phyloP scores from a whole-genome alignment of 2,113 vertebrate species.

The Oplegnathus fasciatus region DNA sequence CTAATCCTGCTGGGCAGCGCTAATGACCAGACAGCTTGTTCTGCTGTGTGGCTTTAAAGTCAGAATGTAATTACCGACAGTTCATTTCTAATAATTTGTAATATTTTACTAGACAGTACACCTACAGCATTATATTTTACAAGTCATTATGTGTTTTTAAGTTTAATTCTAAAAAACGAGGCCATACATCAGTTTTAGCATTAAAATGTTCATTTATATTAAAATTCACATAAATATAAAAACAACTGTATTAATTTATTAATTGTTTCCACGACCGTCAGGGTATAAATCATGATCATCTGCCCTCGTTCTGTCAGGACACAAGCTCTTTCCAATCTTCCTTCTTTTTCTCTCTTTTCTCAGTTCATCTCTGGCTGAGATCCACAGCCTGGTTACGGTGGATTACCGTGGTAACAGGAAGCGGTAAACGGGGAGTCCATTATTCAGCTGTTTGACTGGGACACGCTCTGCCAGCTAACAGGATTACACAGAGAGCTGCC shows the following conservation, averaged over 20 bases:
- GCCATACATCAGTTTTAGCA: too few relatives aligned
- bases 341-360: not conserved
- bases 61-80: not conserved
- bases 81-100: not conserved
- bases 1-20: not conserved
- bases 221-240: not conserved
- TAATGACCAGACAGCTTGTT: not conserved
- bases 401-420: conserved; percentile 30
- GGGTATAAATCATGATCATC: not conserved
- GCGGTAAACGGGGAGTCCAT: not conserved
- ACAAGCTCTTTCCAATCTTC: not conserved
- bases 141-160: too few relatives aligned
- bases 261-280: not conserved
- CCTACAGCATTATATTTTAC: too few relatives aligned
- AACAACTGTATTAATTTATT: not conserved
- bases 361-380: not conserved
- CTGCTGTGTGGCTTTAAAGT: not conserved
- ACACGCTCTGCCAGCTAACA: conserved; percentile 34
- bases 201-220: not conserved
- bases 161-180: too few relatives aligned
- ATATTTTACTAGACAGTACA: not conserved
- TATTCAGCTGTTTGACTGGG: conserved; percentile 19
- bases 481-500: conserved; percentile 39
- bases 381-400: conserved; percentile 16
- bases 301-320: conserved; percentile 26